Conservation (phyloP, 2,113 vertebrate species). For the Suricata suricatta region DNA sequence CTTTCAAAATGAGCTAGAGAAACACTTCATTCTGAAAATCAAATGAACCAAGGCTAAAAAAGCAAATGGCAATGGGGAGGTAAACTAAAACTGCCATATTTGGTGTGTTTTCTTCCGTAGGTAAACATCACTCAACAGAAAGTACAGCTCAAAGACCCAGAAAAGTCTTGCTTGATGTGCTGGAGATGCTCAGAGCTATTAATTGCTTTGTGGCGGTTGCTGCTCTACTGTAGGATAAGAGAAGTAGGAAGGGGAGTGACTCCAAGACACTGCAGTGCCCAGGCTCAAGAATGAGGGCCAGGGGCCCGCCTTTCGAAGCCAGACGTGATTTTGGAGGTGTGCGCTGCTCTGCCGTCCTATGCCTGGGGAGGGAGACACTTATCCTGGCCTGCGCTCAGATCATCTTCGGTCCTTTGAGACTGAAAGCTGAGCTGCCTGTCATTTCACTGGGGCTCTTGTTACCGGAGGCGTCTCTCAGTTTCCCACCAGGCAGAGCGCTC, state of each 20-base stretch:
- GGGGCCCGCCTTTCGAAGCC: neutral
- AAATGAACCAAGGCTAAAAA: neutral
- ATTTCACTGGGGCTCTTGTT: neutral
- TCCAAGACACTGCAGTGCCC: neutral
- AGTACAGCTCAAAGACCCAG: neutral
- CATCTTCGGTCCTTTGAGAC: neutral
- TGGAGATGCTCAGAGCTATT: neutral
- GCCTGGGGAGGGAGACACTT: neutral
- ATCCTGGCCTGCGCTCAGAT: neutral
- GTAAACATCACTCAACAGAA: neutral
- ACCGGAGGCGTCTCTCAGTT: neutral
- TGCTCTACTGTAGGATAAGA: neutral
- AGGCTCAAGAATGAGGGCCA: neutral
- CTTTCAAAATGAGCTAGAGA: neutral
- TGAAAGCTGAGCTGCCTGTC: neutral
- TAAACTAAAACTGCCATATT: neutral
- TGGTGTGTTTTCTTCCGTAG: neutral
- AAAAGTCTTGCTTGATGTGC: neutral
- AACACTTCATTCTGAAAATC: neutral
- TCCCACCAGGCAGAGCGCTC: neutral
- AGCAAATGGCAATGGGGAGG: neutral
- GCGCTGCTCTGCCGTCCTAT: neutral
- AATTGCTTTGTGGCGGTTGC: neutral
- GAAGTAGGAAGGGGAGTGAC: no score
- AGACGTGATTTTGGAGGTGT: accelerated